Conservation (phyloP, 1,140 invertebrate species). For the Halictus rubicundus region DNA sequence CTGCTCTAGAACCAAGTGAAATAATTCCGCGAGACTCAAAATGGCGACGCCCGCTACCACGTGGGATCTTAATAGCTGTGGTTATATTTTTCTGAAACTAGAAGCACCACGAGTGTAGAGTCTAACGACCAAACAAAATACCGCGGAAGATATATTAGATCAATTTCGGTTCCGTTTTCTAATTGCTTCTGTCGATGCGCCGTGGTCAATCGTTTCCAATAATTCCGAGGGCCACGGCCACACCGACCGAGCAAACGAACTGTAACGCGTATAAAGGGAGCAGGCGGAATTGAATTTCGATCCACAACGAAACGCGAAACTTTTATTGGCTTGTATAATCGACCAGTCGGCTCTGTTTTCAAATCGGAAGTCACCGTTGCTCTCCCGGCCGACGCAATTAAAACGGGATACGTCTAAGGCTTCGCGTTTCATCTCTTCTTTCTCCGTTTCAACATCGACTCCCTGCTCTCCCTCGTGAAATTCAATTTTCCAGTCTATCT, state of each 20-base stretch:
- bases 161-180: neutral
- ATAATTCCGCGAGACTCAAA: conserved; percentile 9
- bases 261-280: neutral
- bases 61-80: neutral
- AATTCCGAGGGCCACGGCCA: neutral
- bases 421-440: neutral
- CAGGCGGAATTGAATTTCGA: conserved; percentile 24
- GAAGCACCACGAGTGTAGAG: neutral
- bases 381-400: conserved; percentile 42
- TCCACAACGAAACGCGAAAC: conserved; percentile 27
- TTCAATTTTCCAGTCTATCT: conserved; percentile 18
- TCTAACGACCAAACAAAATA: neutral
- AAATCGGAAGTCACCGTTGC: conserved; percentile 21
- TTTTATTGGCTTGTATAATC: conserved; percentile 42
- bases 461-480: neutral
- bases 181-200: neutral
- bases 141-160: neutral
- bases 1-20: neutral
- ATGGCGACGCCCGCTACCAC: too few species aligned
- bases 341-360: conserved; percentile 41
- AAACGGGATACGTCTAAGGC: conserved; percentile 43
- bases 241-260: neutral
- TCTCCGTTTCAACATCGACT: neutral
- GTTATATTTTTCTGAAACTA: neutral
- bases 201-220: neutral